Conservation (phyloP, 2,113 vertebrate genomes). For the Neolamprologus fasciatus region DNA sequence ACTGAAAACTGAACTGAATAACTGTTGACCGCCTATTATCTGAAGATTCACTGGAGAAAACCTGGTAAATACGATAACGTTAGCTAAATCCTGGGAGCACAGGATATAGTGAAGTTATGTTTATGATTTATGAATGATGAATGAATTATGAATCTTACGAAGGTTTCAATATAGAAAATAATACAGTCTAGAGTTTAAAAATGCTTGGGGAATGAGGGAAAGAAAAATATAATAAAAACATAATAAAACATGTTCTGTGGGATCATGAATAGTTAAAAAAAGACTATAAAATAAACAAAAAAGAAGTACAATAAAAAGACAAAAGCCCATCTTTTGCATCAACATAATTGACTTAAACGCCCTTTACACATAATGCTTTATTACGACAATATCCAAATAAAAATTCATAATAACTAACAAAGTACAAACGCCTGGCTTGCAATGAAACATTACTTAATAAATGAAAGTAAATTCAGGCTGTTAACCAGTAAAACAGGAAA, state of each 20-base stretch:
- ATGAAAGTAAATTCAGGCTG: background rate
- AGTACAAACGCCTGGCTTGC: background rate
- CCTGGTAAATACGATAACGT: background rate
- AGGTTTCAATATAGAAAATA: background rate
- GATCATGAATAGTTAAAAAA: background rate
- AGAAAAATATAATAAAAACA: background rate
- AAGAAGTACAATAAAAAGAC: background rate
- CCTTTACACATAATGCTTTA: background rate
- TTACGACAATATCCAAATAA: background rate
- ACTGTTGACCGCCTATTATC: background rate
- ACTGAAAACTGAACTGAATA: background rate
- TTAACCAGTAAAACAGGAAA: background rate
- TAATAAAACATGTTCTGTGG: background rate
- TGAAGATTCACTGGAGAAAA: background rate
- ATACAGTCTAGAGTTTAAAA: background rate
- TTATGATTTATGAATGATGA: background rate
- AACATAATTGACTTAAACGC: background rate
- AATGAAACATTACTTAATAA: background rate
- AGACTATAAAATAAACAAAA: background rate
- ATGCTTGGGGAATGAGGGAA: background rate
- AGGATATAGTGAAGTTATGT: background rate
- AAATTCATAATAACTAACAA: background rate
- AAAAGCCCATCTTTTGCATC: background rate
- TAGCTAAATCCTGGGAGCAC: background rate
- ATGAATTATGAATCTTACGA: background rate